These are phyloP conservation scores for Antrozous pallidus DNA, from an alignment of 2,797 vertebrate species.

Conservation along the genomic window DNA sequence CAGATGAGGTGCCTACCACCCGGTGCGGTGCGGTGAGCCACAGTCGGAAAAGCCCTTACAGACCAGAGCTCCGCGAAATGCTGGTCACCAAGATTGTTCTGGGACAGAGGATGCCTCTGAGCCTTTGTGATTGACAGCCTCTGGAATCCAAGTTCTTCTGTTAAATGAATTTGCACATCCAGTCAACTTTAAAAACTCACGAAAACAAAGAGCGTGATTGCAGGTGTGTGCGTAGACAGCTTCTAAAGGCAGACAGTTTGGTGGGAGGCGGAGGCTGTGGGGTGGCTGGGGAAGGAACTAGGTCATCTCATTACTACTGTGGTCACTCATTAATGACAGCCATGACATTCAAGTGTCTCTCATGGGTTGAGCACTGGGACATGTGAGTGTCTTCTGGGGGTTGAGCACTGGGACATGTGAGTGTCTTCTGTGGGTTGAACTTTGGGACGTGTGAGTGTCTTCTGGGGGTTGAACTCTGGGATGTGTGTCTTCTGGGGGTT, in stretches of 20 bases:
- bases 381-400: no score
- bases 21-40: not conserved
- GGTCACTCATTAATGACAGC: not conserved
- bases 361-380: not conserved
- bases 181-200: not conserved
- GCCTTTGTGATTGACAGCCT: not conserved
- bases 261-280: not conserved
- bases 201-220: not conserved
- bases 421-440: no score
- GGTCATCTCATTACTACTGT: rapidly evolving
- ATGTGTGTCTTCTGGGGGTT: no score
- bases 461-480: no score
- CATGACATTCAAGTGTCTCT: not conserved
- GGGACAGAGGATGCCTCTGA: not conserved
- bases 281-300: not conserved
- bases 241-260: not conserved
- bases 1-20: rapidly evolving
- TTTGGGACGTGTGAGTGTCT: no score
- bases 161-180: not conserved
- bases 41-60: not conserved
- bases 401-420: no score
- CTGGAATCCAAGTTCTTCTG: not conserved
- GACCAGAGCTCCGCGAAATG: not conserved
- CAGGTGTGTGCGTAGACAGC: not conserved
- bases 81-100: not conserved